Percentiles rank a stretch among this genome's conserved stretches.
These are phyloP conservation scores for Sphaerophoria rueppellii DNA, from an alignment of 2,888 invertebrate species.

Conservation along the genomic window DNA sequence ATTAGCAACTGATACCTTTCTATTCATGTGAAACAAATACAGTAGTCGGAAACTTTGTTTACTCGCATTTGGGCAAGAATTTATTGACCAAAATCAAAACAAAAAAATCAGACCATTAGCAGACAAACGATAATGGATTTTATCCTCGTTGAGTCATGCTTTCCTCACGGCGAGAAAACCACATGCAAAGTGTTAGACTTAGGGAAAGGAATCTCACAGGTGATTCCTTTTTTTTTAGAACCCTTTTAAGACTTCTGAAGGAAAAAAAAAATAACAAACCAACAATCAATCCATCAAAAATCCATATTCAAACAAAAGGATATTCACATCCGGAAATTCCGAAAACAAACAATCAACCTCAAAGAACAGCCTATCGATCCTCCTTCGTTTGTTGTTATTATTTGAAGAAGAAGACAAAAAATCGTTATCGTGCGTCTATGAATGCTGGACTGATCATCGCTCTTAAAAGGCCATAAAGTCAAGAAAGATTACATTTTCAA, in stretches of 20 bases:
- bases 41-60: constrained; percentile 28
- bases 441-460: constrained; percentile 66
- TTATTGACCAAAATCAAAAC: constrained; percentile 20
- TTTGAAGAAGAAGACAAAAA: neutral
- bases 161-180: constrained; percentile 18
- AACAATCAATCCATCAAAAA: constrained; percentile 53
- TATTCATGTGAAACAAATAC: constrained; percentile 45
- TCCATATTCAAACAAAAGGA: constrained; percentile 43
- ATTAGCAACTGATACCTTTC: constrained; percentile 14
- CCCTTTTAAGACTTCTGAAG: constrained; percentile 10
- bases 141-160: constrained; percentile 44
- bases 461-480: constrained; percentile 69
- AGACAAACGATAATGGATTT: constrained; percentile 62
- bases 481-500: constrained; percentile 65
- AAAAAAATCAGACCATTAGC: constrained; percentile 61
- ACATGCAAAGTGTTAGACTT: constrained; percentile 33
- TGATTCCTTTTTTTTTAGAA: neutral
- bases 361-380: constrained; percentile 64
- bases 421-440: constrained; percentile 58
- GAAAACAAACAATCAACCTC: constrained; percentile 71
- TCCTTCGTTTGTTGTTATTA: constrained; percentile 15
- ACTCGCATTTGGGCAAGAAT: neutral
- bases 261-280: constrained; percentile 17
- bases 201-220: constrained; percentile 33
- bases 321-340: constrained; percentile 66